Evolutionary conservation across 2,797 vertebrate species (phyloP).

Genomic region (Arrhamphus sclerolepis): DNA sequence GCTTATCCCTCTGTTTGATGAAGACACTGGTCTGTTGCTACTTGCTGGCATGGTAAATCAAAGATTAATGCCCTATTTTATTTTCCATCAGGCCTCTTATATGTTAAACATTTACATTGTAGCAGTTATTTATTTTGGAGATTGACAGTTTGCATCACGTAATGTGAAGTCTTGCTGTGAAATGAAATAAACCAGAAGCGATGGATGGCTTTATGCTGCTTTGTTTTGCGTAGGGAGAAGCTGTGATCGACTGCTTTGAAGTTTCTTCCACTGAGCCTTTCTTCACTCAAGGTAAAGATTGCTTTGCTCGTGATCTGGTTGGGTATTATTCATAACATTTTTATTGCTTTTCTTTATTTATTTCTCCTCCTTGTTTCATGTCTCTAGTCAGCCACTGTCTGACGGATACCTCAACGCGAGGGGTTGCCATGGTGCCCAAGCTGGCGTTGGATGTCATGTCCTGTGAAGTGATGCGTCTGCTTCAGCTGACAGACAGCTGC

Average conservation of each 20-base stretch:
- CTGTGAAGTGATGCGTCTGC: constrained; percentile 89
- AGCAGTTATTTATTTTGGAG: background rate
- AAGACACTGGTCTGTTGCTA: constrained; percentile 87
- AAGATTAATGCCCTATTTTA: background rate
- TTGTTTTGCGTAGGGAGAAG: constrained; percentile 85
- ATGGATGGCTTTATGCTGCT: background rate
- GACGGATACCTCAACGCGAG: constrained; percentile 81
- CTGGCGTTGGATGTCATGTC: constrained; percentile 84
- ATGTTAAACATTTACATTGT: background rate
- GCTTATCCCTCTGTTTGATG: constrained; percentile 87
- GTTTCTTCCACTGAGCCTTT: constrained; percentile 76
- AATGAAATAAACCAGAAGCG: background rate
- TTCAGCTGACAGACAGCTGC: constrained; percentile 89
- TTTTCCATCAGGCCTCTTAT: background rate
- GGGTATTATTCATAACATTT: background rate
- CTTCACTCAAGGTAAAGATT: constrained; percentile 84
- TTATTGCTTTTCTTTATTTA: background rate
- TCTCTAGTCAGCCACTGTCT: constrained; percentile 89
- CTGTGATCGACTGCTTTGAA: constrained; percentile 88
- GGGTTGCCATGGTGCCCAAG: constrained; percentile 85
- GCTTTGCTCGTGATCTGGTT: background rate
- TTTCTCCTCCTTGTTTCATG: background rate
- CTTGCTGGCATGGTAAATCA: constrained; percentile 87
- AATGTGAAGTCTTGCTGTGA: no score
- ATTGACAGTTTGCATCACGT: no score